phyloP scores from a whole-genome alignment of 2,797 vertebrate genomes.

The Sphaeramia orbicularis region DNA sequence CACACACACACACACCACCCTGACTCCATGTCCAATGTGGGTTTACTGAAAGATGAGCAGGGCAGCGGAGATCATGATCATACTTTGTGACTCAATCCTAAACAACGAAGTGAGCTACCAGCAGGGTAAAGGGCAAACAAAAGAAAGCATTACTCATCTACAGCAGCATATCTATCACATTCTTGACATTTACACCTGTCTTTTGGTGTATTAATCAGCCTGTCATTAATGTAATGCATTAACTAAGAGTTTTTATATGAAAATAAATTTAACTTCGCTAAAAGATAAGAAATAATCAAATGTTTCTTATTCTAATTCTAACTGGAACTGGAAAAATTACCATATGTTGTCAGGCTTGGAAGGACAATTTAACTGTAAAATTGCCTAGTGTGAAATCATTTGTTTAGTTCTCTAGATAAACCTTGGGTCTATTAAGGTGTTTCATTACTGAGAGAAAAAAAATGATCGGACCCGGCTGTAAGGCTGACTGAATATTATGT shows the following conservation, averaged over 20 bases:
- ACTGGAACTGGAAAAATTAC: no score
- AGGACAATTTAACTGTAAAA: no score
- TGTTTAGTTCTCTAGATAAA: neutral
- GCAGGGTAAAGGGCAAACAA: constrained; percentile 22
- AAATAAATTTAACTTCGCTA: neutral
- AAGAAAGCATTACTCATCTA: constrained; percentile 35
- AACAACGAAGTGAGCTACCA: constrained; percentile 46
- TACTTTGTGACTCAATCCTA: constrained; percentile 49
- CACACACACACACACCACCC: constrained; percentile 19
- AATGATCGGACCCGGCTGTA: neutral
- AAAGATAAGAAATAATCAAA: neutral
- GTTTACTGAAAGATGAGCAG: constrained; percentile 58
- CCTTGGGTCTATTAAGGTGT: neutral
- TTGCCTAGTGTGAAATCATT: neutral
- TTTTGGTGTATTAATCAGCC: neutral
- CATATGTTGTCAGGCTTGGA: no score
- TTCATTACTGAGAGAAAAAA: neutral
- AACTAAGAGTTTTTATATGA: neutral
- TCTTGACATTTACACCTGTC: constrained; percentile 30
- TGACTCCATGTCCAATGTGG: constrained; percentile 39
- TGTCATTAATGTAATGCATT: neutral
- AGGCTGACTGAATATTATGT: constrained; percentile 18
- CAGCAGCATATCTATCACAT: constrained; percentile 40
- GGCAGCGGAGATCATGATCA: constrained; percentile 29
- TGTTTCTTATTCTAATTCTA: neutral